Evolutionary conservation across 2,888 invertebrate species (phyloP), one percentile per base, ranked within the genome.

Genomic region (Rhamphomyia laevipes): DNA sequence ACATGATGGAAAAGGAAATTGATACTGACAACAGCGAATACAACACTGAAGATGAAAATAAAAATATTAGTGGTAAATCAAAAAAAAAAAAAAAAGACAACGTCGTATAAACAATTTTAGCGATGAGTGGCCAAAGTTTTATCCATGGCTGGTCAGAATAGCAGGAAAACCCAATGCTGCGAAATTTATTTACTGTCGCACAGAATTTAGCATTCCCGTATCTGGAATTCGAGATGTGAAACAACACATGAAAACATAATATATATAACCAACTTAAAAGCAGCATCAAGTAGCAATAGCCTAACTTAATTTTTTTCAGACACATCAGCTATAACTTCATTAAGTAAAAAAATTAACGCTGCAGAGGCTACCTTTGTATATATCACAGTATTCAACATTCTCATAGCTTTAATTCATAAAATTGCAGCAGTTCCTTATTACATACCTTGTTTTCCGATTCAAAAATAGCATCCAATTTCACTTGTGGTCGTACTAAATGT

Each of bases 401-500:
- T 12, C 35, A 16, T 3, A 33, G 44, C 17, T 44, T 33, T 12
- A 17, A 33, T 17, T 44, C 33, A 12, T 7, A 16, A 16, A 33
- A 44, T 44, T 44, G 44, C 13, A 33, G 11, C 18, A 43, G 44
- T 44, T n/a, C 33, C 16, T 44, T 44, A 44, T 44, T 33, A 3
- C 17, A 16, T 4, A 17, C 44, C 4, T 10, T 44, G 11, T 44
- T 44, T 44, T 16, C 44, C 6, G 44, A 44, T 33, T 44, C 18
- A 12, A 44, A 44, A 17, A 17, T 44, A 33, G 44, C 33, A 17
- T 44, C 33, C 31, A 17, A 44, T 17, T 44, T 33, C 13, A 33
- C 15, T 44, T 44, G 44, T 33, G 44, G 44, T 2, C 44, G 44
- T 4, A 44, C 33, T 12, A 33, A 44, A 44, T 33, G 33, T 33